Conservation (phyloP, 2,888 invertebrate genomes). For the Temnothorax unifasciatus region DNA sequence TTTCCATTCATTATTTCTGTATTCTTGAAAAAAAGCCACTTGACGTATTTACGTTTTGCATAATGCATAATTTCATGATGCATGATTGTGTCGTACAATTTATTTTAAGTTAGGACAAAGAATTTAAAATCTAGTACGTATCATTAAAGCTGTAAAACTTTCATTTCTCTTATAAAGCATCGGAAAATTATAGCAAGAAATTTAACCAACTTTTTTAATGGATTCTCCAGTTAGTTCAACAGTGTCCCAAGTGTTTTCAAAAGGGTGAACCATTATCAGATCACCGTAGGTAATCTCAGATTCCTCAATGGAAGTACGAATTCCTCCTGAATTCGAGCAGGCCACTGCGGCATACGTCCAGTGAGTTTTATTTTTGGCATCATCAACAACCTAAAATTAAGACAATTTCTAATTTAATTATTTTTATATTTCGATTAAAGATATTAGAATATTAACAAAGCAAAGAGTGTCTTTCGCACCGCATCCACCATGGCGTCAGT, state of each 20-base stretch:
- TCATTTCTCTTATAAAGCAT: neutral
- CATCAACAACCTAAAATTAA: slow-evolving; percentile 86
- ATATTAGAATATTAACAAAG: neutral
- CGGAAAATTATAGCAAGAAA: neutral
- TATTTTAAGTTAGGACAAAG: neutral
- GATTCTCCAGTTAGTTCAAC: slow-evolving; percentile 90
- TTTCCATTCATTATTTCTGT: neutral
- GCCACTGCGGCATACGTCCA: slow-evolving; percentile 91
- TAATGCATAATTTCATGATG: neutral
- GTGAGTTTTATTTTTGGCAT: slow-evolving; percentile 85
- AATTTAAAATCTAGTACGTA: too few species aligned
- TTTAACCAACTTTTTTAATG: slow-evolving; percentile 86
- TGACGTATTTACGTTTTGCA: neutral
- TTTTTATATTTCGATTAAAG: neutral
- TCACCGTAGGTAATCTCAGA: slow-evolving; percentile 89
- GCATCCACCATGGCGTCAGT: slow-evolving; percentile 91
- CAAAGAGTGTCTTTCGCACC: slow-evolving; percentile 85
- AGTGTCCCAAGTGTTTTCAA: slow-evolving; percentile 91
- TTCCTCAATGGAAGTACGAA: slow-evolving; percentile 90
- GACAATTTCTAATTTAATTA: neutral
- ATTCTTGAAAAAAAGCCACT: neutral
- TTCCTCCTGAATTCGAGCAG: slow-evolving; percentile 90
- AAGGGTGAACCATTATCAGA: slow-evolving; percentile 91
- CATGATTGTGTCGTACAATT: neutral
- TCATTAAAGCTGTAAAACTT: neutral